phyloP scores from a whole-genome alignment of 1,140 invertebrate species.

The Sinonovacula constricta region DNA sequence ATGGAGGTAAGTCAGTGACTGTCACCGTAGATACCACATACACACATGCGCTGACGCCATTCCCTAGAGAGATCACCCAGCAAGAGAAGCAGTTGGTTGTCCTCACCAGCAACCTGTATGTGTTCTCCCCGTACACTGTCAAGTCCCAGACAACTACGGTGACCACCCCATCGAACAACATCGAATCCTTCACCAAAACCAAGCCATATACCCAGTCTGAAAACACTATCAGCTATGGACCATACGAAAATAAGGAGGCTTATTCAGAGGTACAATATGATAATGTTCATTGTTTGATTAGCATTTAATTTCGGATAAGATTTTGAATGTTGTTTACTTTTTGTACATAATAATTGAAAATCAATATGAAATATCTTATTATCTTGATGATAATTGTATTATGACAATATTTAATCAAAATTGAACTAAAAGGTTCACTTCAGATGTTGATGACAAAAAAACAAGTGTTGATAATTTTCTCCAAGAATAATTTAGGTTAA shows the following conservation, averaged over 20 bases:
- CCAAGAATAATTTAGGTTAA: no score
- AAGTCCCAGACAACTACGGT: slow-evolving; percentile 90
- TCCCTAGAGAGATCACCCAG: slow-evolving; percentile 92
- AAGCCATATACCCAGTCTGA: slow-evolving; percentile 91
- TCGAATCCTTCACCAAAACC: slow-evolving; percentile 91
- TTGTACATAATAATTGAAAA: no score
- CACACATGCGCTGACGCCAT: slow-evolving; percentile 87
- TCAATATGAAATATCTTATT: no score
- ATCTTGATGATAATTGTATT: no score
- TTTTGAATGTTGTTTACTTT: no score
- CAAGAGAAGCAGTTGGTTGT: slow-evolving; percentile 95
- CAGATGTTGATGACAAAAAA: no score
- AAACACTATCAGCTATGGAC: slow-evolving; percentile 90
- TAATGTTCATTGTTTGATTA: no score
- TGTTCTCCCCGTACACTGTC: slow-evolving; percentile 90
- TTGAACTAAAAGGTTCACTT: no score
- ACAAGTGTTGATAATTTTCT: no score
- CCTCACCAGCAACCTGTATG: slow-evolving; percentile 90
- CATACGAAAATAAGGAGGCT: slow-evolving; percentile 87
- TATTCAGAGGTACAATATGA: slow-evolving; percentile 80
- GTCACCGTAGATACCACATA: slow-evolving; percentile 87
- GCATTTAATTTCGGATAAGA: no score
- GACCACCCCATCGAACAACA: slow-evolving; percentile 86
- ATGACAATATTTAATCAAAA: no score
- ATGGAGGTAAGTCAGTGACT: slow-evolving; percentile 72